These are phyloP conservation scores for Cotesia congregata DNA, from an alignment of 2,888 invertebrate genomes.

Conservation along the genomic window DNA sequence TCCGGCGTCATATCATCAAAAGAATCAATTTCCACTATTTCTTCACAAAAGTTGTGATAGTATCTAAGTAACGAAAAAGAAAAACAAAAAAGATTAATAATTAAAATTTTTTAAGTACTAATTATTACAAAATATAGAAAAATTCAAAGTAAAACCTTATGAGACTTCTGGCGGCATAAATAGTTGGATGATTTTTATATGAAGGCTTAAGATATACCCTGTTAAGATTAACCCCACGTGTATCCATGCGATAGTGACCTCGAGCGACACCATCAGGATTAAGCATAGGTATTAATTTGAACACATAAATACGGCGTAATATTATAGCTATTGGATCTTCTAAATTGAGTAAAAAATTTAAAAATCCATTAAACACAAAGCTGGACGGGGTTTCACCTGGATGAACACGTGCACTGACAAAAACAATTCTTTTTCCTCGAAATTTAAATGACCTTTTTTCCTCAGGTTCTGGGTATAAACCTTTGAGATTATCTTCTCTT, in stretches of 20 bases:
- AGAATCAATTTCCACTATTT: constrained; percentile 71
- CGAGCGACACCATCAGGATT: constrained; percentile 92
- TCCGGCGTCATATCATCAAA: constrained; percentile 49
- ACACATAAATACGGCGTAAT: constrained; percentile 83
- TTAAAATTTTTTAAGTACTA: not conserved
- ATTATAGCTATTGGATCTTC: constrained; percentile 83
- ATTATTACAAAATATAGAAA: constrained; percentile 24
- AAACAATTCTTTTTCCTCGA: constrained; percentile 84
- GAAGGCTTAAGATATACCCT: constrained; percentile 88
- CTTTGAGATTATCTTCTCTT: constrained; percentile 79
- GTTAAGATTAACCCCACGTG: constrained; percentile 89
- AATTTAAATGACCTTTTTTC: constrained; percentile 82
- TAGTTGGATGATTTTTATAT: constrained; percentile 82
- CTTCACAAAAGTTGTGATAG: constrained; percentile 79
- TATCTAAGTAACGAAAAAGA: constrained; percentile 71
- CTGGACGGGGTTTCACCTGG: constrained; percentile 94
- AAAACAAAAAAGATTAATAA: constrained; percentile 23
- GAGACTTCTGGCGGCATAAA: constrained; percentile 86
- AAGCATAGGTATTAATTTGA: constrained; percentile 91
- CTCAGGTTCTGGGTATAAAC: constrained; percentile 81
- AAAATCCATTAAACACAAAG: constrained; percentile 90
- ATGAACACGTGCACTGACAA: constrained; percentile 90
- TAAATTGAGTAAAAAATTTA: constrained; percentile 82
- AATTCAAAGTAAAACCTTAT: constrained; percentile 72
- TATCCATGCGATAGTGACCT: constrained; percentile 90